phyloP scores from a whole-genome alignment of 2,888 invertebrate species.

The Orthosia gothica region DNA sequence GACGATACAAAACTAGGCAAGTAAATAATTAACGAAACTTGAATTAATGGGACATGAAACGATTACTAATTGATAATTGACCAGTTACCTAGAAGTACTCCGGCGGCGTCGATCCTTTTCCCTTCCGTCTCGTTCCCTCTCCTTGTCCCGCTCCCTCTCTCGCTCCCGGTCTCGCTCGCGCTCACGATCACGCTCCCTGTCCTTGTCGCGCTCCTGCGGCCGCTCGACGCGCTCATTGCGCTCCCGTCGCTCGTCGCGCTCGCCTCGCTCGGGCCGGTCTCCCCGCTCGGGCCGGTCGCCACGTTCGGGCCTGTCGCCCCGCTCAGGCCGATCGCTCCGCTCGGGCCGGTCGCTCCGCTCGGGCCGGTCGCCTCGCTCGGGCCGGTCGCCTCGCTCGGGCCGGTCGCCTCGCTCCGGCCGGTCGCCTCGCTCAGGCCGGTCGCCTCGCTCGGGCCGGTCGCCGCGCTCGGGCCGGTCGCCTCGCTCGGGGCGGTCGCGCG shows the following conservation, averaged over 20 bases:
- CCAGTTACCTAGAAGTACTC: constrained; percentile 73
- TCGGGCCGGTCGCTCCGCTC: constrained; percentile 84
- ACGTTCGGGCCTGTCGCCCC: constrained; percentile 50
- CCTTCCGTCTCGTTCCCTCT: constrained; percentile 82
- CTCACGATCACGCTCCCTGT: constrained; percentile 57
- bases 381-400: constrained; percentile 46
- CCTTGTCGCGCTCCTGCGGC: constrained; percentile 39
- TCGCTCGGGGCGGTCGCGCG: constrained; percentile 73
- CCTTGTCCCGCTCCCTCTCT: constrained; percentile 67
- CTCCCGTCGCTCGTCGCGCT: constrained; percentile 56
- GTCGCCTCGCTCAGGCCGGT: constrained; percentile 47
- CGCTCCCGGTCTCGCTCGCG: constrained; percentile 54
- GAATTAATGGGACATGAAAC: not conserved
- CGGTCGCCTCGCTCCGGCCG: constrained; percentile 46
- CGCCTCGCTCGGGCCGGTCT: constrained; percentile 46
- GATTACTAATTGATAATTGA: not conserved
- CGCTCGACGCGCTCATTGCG: constrained; percentile 56
- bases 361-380: constrained; percentile 78
- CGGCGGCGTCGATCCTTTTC: constrained; percentile 86
- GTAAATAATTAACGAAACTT: not conserved
- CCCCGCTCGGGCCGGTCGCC: constrained; percentile 57
- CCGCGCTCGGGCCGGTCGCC: constrained; percentile 51
- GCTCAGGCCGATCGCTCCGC: constrained; percentile 73
- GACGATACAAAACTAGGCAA: too few relatives aligned
- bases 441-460: constrained; percentile 57